Evolutionary conservation across 1,140 invertebrate genomes (phyloP), one percentile per base, ranked within the genome.

Genomic region (Dendroctonus ponderosae): DNA sequence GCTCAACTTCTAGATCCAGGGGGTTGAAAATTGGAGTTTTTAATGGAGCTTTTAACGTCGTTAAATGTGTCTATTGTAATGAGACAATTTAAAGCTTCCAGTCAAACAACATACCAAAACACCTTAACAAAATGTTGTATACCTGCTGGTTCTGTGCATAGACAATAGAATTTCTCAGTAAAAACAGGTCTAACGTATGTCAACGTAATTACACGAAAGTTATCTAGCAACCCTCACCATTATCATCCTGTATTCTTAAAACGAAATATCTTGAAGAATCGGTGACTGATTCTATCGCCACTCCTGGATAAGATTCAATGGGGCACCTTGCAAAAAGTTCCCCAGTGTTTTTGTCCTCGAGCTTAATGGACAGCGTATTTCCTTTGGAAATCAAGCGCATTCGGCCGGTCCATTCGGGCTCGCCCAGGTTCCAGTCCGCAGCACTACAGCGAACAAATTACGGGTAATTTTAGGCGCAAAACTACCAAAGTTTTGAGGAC

Each of bases 191-290:
- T 3, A 26, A 26, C 1, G 26, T 26, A 26, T 26, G 26, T 26
- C 26, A 26, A 26, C 1, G 26, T 26, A 26, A 26, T 26, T 26
- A 26, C 26, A 26, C 26, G 26, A 26, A 26, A 26, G 26, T 26
- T 26, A 26, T 26, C 1, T 26, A 1, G 26, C 26, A 12, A 42
- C n/a, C 12, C 58, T 61, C 50, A 75, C 93, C 95, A 84, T 91
- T 92, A 76, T 98, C 96, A 84, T 97, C 94, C 80, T 94, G 90
- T 73, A 99, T 92, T 78, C 91, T 86, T 40, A 99, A 80, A 40
- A 99, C 98, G 87, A 99, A 99, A 81, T 99, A 99, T 73, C 98
- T 85, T 56, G 96, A 98, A 63, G 97, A 99, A 82, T 99, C 98
- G 46, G 89, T 93, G 0, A 99, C 98, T 53, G 95, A 78, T 81